These are phyloP conservation scores for Sympetrum striolatum DNA, from an alignment of 2,888 invertebrate genomes.

Conservation along the genomic window DNA sequence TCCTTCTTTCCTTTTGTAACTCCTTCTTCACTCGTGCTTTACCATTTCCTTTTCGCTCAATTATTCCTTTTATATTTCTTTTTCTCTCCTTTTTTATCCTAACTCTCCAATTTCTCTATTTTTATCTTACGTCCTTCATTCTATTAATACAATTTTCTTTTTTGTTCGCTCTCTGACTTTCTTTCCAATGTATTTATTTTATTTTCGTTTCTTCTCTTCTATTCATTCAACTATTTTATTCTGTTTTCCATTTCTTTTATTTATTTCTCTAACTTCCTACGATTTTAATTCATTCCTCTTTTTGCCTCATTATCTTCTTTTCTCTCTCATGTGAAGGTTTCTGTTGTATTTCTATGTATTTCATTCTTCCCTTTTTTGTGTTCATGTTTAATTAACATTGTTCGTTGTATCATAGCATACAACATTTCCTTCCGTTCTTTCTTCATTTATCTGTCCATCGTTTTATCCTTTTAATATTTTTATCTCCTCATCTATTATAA, in stretches of 20 bases:
- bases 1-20: neutral
- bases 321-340: neutral
- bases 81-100: neutral
- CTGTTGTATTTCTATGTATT: too few relatives aligned
- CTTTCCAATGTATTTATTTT: neutral
- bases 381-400: too few relatives aligned
- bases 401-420: too few relatives aligned
- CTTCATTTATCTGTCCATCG: too few relatives aligned
- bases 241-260: neutral
- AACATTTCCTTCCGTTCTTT: too few relatives aligned
- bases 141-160: neutral
- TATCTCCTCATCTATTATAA: too few relatives aligned
- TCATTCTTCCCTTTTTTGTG: too few relatives aligned
- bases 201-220: neutral
- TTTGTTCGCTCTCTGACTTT: too few relatives aligned
- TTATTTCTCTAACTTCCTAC: neutral
- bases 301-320: neutral
- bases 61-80: neutral
- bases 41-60: neutral
- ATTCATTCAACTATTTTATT: neutral
- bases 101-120: neutral
- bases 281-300: neutral
- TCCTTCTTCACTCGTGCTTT: neutral
- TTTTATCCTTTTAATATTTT: too few relatives aligned
- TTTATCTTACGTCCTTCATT: neutral